phyloP scores from a whole-genome alignment of 64 coral and sea anemone species.

The Stichodactyla helianthus region DNA sequence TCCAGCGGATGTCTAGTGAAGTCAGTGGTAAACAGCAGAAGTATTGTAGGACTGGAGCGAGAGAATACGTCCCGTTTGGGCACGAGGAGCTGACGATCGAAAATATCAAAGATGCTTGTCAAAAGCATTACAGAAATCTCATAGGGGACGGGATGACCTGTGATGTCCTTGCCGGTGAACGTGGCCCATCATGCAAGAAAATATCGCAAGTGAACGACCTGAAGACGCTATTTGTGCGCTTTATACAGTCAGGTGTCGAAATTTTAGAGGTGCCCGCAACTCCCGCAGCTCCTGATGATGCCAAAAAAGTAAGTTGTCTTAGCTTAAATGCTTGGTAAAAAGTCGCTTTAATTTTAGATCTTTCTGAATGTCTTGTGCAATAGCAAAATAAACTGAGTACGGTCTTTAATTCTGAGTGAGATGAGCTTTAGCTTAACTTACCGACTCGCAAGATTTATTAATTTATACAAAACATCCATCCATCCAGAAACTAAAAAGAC shows the following conservation, averaged over 20 bases:
- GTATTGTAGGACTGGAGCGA: slow-evolving; percentile 34
- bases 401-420: background rate
- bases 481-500: background rate
- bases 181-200: too few relatives aligned
- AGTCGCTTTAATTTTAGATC: background rate
- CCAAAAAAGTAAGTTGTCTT: too few relatives aligned
- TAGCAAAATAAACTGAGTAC: too few relatives aligned
- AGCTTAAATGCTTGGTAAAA: slow-evolving; percentile 4
- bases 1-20: background rate
- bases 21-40: slow-evolving; percentile 56
- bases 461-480: background rate
- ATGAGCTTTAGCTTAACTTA: slow-evolving; percentile 3
- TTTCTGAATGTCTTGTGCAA: background rate
- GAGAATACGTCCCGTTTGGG: slow-evolving; percentile 46
- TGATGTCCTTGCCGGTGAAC: too few relatives aligned
- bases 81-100: slow-evolving; percentile 28
- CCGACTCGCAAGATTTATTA: background rate
- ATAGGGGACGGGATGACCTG: slow-evolving; percentile 42
- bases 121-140: slow-evolving; percentile 35
- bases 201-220: too few relatives aligned
- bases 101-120: slow-evolving; percentile 35
- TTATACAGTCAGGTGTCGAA: too few relatives aligned
- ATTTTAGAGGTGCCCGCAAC: too few relatives aligned
- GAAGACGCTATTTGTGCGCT: too few relatives aligned
- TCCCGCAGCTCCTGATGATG: too few relatives aligned